A percentile compares a stretch with the other conserved stretches of the same genome.
These are phyloP conservation scores for Papilio polyxenes DNA, from an alignment of 1,140 invertebrate genomes.

Conservation along the genomic window DNA sequence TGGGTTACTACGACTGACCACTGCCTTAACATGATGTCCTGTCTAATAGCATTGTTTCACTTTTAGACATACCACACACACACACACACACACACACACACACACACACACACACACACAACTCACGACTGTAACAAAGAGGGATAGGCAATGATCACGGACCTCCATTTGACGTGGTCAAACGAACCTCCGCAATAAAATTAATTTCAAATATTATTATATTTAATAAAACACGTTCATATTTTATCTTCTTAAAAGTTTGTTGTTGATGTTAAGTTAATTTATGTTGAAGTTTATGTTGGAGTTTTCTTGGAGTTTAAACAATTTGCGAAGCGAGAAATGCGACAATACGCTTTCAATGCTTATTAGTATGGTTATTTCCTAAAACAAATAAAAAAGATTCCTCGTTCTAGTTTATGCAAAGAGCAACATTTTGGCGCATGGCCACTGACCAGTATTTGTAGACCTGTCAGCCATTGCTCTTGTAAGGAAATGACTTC, in stretches of 20 bases:
- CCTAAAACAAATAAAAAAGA: no score
- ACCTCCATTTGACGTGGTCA: no score
- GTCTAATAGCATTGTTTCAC: no score
- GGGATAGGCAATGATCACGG: no score
- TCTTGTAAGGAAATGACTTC: constrained; percentile 1
- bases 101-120: no score
- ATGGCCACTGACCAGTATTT: not conserved
- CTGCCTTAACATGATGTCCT: no score
- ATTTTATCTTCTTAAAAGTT: constrained; percentile 5
- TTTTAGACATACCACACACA: no score
- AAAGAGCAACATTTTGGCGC: not conserved
- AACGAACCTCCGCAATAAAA: no score
- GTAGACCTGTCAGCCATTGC: not conserved
- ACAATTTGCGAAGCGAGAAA: constrained; percentile 17
- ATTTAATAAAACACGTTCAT: not conserved
- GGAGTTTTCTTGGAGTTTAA: constrained; percentile 4
- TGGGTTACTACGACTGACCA: no score
- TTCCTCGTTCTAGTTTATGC: not conserved
- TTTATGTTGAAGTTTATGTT: constrained; percentile 11
- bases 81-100: no score
- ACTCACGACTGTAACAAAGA: no score
- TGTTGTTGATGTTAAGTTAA: constrained; percentile 14
- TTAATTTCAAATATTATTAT: not conserved
- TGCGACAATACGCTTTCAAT: not conserved
- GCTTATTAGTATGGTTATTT: not conserved